Evolutionary conservation across 1,140 invertebrate species (phyloP).

Genomic region (Agrilus planipennis): DNA sequence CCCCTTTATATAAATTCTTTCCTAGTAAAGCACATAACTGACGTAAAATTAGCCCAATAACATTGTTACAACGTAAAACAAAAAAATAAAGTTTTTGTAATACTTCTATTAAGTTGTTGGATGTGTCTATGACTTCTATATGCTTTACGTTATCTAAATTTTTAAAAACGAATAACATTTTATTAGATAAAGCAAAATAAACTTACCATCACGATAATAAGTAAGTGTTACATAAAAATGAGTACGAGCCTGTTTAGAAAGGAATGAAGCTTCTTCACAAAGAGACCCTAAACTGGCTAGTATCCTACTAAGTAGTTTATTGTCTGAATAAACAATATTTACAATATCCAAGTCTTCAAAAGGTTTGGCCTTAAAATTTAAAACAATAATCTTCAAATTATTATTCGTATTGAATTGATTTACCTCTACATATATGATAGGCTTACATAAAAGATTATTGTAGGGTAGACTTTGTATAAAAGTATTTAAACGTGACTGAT

Average conservation of each 20-base stretch:
- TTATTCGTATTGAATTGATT: constrained; percentile 10
- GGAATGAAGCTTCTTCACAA: constrained; percentile 58
- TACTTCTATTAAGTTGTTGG: constrained; percentile 35
- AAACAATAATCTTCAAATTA: constrained; percentile 20
- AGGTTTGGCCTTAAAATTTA: constrained; percentile 36
- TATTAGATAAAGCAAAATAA: background rate
- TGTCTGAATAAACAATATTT: constrained; percentile 66
- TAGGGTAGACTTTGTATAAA: too few species aligned
- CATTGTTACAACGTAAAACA: constrained; percentile 52
- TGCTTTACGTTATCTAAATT: constrained; percentile 9
- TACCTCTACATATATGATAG: too few species aligned
- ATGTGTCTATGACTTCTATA: constrained; percentile 17
- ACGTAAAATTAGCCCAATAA: constrained; percentile 48
- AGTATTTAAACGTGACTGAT: too few species aligned
- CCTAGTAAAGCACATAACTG: constrained; percentile 53
- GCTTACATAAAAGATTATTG: too few species aligned
- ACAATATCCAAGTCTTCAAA: constrained; percentile 53
- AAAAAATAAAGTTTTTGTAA: constrained; percentile 55
- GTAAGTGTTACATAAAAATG: constrained; percentile 50
- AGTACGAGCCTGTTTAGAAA: constrained; percentile 55
- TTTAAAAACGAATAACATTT: background rate
- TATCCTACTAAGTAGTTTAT: constrained; percentile 69
- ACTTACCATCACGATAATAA: constrained; percentile 47
- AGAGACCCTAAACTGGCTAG: constrained; percentile 67
- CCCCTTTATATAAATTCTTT: constrained; percentile 34